Base-by-base conservation (phyloP, 64 coral and sea anemone genomes). In the Stichodactyla mertensii region DNA sequence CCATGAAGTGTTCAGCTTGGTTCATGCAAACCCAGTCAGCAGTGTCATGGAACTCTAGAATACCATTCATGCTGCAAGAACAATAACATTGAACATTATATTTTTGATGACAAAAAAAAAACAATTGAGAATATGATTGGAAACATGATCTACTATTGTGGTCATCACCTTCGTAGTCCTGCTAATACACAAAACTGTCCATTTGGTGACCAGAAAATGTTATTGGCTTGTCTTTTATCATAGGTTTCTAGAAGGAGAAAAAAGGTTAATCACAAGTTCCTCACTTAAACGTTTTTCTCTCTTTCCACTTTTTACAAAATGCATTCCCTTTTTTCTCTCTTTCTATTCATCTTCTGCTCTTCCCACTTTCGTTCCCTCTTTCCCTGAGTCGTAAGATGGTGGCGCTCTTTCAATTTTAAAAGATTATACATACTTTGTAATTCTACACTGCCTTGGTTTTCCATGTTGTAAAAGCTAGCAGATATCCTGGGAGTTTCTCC, bases 121-220 rank as follows among this genome's bases (percentile, higher is more conserved):
- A 4, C 15, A 18, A 64, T 64, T 16, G 18, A 16, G 61, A 18
- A 16, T 58, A 6, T 58, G 57, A 15, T 58, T 58, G 57, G 11
- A 58, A 58, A 58, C 10, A 58, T 61, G 59, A 16, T 15, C 18
- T 61, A 20, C 19, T 69, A 7, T 81, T 45, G 36, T 45, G 36
- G 0, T 45, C 36, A 83, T 86, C 70, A 98, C 96, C 93, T 98
- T 82, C 93, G 86, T 71, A 98, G 86, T 61, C 96, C 96, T 82
- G 96, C 96, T 45, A 98, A 87, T 59, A 98, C 89, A 82, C 96
- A 98, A 59, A 95, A 98, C 78, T 98, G 96, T 83, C 96, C 96
- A 88, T 85, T 92, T 15, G 96, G 96, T 70, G 96, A 98, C 96
- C 96, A 98, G 77, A 94, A 94, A 19, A 98, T 95, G 81, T 87